A percentile compares a stretch with the other conserved stretches of the same genome.
Evolutionary conservation across 2,888 invertebrate genomes (phyloP).

Genomic region (Calameuta filiformis): DNA sequence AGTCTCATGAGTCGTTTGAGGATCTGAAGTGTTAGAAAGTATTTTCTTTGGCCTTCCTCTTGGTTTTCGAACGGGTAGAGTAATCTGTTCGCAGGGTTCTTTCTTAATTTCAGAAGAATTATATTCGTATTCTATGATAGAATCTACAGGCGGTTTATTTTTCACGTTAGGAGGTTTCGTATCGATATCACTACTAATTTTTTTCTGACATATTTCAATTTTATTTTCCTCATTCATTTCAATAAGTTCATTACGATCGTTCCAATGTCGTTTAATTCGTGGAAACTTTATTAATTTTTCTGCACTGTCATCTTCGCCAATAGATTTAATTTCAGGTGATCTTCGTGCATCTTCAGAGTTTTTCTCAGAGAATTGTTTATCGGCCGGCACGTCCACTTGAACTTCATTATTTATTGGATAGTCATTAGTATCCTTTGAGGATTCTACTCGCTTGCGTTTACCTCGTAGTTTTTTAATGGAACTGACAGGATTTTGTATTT

Average conservation of each 20-base stretch:
- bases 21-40: background rate
- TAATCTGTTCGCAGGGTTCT: background rate
- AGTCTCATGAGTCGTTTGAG: background rate
- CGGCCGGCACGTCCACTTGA: background rate
- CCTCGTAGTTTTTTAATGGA: background rate
- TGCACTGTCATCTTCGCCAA: background rate
- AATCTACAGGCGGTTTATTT: background rate
- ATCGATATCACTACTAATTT: background rate
- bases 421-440: background rate
- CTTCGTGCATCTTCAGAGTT: background rate
- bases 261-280: background rate
- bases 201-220: background rate
- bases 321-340: background rate
- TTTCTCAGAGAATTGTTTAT: background rate
- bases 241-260: background rate
- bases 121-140: background rate
- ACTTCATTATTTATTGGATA: background rate
- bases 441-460: background rate
- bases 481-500: background rate
- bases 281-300: background rate
- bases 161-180: background rate
- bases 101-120: background rate
- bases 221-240: background rate
- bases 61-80: constrained; percentile 19
- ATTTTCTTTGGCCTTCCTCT: constrained; percentile 19